A percentile compares a stretch with the other conserved stretches of the same genome.
These are phyloP conservation scores for Candoia aspera DNA, from an alignment of 2,113 vertebrate species.

Conservation along the genomic window DNA sequence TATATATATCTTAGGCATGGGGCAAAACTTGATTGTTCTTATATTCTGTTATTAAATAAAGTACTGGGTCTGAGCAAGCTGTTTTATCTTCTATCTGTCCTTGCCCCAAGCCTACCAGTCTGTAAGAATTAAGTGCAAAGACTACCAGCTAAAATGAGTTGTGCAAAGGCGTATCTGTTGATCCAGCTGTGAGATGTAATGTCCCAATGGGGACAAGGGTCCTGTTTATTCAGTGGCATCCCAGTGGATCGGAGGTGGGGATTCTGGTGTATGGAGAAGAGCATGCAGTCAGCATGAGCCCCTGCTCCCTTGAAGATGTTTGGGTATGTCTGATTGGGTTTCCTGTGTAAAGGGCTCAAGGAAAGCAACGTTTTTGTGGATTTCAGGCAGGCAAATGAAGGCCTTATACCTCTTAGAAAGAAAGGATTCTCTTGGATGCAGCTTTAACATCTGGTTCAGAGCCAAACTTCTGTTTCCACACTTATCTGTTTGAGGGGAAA, in stretches of 20 bases:
- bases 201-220: background rate
- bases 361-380: conserved; percentile 37
- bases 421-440: conserved; percentile 23
- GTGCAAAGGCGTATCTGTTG: background rate
- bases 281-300: background rate
- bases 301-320: background rate
- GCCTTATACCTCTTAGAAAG: conserved; percentile 23
- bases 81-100: conserved; percentile 11
- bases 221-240: conserved; percentile 13
- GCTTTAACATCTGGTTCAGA: conserved; percentile 55
- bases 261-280: background rate
- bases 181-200: conserved; percentile 16
- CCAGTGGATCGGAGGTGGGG: conserved; percentile 4
- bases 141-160: background rate
- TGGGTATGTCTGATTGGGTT: conserved; percentile 40
- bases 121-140: background rate
- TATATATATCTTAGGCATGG: background rate
- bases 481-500: background rate
- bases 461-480: conserved; percentile 41
- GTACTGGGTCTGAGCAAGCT: conserved; percentile 3
- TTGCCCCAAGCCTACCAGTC: conserved; percentile 5
- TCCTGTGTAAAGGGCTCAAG: conserved; percentile 40
- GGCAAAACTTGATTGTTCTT: background rate
- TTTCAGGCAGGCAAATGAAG: conserved; percentile 3
- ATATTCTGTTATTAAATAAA: background rate